phyloP scores from a whole-genome alignment of 2,797 vertebrate genomes.

The Rhabdomys pumilio region DNA sequence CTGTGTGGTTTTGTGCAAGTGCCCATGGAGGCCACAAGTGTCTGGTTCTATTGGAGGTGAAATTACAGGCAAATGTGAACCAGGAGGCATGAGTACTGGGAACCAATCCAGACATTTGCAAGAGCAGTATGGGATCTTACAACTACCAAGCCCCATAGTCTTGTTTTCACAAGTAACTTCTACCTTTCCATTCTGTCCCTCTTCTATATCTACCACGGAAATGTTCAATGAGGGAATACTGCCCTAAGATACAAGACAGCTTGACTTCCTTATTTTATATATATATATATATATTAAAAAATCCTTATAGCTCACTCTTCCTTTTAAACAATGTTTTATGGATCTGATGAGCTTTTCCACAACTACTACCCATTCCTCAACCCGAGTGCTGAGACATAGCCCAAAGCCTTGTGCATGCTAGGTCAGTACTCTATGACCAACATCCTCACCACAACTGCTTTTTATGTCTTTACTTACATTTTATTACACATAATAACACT shows the following conservation, averaged over 20 bases:
- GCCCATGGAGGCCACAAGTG: background rate
- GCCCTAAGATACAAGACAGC: constrained; percentile 19
- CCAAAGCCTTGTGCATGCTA: background rate
- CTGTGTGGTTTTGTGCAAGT: background rate
- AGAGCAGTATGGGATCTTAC: background rate
- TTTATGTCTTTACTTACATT: background rate
- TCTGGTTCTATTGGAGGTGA: background rate
- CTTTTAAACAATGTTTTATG: constrained; percentile 24
- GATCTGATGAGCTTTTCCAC: background rate
- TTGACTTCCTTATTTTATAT: background rate
- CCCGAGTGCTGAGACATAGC: background rate
- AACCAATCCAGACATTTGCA: background rate
- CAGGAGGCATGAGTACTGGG: background rate
- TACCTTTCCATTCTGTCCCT: constrained; percentile 32
- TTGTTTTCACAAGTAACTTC: constrained; percentile 46
- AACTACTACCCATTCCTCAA: background rate
- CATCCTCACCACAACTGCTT: background rate
- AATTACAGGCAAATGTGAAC: background rate
- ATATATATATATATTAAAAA: background rate
- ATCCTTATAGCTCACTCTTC: background rate
- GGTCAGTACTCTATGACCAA: background rate
- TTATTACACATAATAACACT: background rate
- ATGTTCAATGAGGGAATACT: background rate
- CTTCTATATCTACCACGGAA: background rate
- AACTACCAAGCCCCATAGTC: background rate